Evolutionary conservation across 2,797 vertebrate species (phyloP).

Genomic region (Darevskia nairensis): DNA sequence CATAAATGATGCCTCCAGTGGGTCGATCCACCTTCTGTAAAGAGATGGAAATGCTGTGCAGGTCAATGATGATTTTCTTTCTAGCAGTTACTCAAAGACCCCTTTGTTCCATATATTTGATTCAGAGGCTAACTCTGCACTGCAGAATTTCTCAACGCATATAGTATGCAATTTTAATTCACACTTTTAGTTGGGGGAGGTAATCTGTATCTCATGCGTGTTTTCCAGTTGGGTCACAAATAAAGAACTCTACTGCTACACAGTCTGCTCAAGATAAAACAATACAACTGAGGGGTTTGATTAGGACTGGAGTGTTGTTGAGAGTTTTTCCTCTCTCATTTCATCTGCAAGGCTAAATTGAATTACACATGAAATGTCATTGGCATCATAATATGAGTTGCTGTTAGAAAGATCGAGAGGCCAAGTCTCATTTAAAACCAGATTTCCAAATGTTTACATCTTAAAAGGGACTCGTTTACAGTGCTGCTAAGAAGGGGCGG

Average conservation of each 20-base stretch:
- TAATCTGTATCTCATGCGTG: not conserved
- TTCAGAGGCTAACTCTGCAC: not conserved
- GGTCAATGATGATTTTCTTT: not conserved
- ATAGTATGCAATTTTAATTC: not conserved
- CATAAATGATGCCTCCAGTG: not conserved
- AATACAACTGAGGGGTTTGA: not conserved
- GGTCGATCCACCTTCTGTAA: not conserved
- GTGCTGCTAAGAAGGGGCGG: too few species aligned
- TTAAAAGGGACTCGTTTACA: too few species aligned
- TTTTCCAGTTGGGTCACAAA: not conserved
- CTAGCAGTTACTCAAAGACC: not conserved
- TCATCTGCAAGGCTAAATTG: not conserved
- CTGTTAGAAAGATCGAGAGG: too few species aligned
- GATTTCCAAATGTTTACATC: too few species aligned
- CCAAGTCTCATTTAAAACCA: too few species aligned
- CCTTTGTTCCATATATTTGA: not conserved
- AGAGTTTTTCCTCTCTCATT: not conserved
- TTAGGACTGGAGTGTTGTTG: not conserved
- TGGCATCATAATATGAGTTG: not conserved
- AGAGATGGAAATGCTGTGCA: not conserved
- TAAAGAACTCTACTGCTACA: not conserved
- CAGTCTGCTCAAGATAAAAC: not conserved
- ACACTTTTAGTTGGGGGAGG: not conserved
- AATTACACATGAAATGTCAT: not conserved
- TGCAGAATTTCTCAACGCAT: not conserved